Conservation (phyloP, 2,113 vertebrate species). For the Scomber japonicus region DNA sequence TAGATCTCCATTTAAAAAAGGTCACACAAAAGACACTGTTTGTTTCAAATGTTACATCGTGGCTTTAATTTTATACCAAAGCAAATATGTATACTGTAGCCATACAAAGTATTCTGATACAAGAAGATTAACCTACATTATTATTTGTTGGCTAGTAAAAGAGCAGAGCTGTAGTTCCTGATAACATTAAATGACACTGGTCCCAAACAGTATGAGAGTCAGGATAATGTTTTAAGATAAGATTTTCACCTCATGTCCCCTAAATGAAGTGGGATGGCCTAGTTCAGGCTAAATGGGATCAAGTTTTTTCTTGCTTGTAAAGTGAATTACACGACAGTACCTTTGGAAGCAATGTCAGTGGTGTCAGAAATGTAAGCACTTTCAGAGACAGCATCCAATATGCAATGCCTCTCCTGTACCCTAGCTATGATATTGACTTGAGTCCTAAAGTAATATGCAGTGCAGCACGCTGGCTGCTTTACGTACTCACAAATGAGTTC, state of each 20-base stretch:
- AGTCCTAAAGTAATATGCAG: slow-evolving; percentile 29
- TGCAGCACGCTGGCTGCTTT: slow-evolving; percentile 27
- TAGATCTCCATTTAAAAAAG: not conserved
- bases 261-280: not conserved
- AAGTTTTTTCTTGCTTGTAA: not conserved
- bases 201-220: no score
- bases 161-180: not conserved
- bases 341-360: not conserved
- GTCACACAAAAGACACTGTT: not conserved
- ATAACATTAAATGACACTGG: no score
- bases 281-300: not conserved
- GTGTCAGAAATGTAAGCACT: slow-evolving; percentile 17
- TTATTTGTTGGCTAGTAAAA: not conserved
- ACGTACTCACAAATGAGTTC: slow-evolving; percentile 61
- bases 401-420: slow-evolving; percentile 27
- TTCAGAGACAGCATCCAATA: slow-evolving; percentile 10
- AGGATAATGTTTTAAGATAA: not conserved
- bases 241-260: not conserved
- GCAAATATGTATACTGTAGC: not conserved
- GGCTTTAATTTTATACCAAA: not conserved
- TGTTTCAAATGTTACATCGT: not conserved
- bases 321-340: not conserved
- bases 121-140: not conserved
- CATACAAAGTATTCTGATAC: not conserved
- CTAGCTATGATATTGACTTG: slow-evolving; percentile 27